phyloP scores from a whole-genome alignment of 1,140 invertebrate genomes.

The Heliconius himera region DNA sequence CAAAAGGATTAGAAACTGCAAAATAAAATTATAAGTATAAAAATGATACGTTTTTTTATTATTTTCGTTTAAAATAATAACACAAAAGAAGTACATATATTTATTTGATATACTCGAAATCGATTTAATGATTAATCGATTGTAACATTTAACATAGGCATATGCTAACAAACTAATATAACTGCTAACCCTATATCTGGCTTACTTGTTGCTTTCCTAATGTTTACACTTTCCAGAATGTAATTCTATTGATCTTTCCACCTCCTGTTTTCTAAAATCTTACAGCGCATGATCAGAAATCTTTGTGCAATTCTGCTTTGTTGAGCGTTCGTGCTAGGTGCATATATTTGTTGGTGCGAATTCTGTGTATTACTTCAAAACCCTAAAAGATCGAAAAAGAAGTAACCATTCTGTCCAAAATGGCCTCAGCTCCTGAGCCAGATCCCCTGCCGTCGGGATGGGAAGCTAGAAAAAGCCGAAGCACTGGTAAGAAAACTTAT shows the following conservation, averaged over 20 bases:
- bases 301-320: neutral
- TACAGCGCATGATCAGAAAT: slow-evolving; percentile 2
- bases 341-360: neutral
- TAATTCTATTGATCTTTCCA: neutral
- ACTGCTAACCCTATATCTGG: neutral
- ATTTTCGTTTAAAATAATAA: too few species aligned
- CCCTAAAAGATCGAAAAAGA: neutral
- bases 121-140: neutral
- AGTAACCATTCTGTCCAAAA: slow-evolving; percentile 29
- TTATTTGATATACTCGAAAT: neutral
- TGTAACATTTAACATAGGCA: neutral
- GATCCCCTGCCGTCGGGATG: slow-evolving; percentile 88
- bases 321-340: neutral
- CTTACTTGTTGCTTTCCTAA: neutral
- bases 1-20: too few species aligned
- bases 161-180: neutral
- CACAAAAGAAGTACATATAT: too few species aligned
- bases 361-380: neutral
- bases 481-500: slow-evolving; percentile 85
- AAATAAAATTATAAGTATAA: too few species aligned
- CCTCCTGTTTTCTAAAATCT: neutral
- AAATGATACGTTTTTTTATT: too few species aligned
- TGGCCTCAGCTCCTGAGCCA: slow-evolving; percentile 44
- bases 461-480: slow-evolving; percentile 93
- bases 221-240: neutral